phyloP scores from a whole-genome alignment of 1,140 invertebrate species.

The Drosophila sproati region DNA sequence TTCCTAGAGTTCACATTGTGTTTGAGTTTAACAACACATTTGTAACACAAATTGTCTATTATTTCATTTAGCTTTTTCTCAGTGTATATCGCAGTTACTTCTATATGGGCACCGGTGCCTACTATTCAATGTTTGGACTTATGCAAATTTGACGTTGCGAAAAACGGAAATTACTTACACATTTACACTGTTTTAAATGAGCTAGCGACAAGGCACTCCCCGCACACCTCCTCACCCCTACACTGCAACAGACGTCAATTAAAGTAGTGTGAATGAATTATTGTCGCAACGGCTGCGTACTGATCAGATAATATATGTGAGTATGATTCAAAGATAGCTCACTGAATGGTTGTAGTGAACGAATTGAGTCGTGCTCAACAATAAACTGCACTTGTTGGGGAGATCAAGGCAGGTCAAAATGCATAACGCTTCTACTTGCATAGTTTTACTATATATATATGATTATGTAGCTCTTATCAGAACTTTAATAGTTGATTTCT shows the following conservation, averaged over 20 bases:
- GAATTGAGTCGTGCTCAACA: constrained; percentile 34
- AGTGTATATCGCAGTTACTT: constrained; percentile 10
- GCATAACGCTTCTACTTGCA: neutral
- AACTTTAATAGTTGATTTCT: neutral
- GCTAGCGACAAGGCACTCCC: constrained; percentile 31
- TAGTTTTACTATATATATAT: neutral
- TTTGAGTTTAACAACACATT: too few relatives aligned
- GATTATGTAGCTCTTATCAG: neutral
- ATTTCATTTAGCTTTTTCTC: neutral
- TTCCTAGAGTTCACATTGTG: too few relatives aligned
- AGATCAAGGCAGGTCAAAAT: constrained; percentile 15
- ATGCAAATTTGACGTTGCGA: constrained; percentile 42
- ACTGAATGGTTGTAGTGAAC: constrained; percentile 39
- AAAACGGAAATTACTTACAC: constrained; percentile 81
- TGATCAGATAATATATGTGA: constrained; percentile 44
- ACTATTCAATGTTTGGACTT: constrained; percentile 17
- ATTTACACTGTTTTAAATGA: constrained; percentile 76
- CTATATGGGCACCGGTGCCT: neutral
- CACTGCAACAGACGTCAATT: constrained; percentile 1
- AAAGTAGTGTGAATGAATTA: constrained; percentile 38
- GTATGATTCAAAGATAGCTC: constrained; percentile 41
- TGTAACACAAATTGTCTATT: too few relatives aligned
- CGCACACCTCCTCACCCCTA: neutral
- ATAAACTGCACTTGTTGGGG: constrained; percentile 14
- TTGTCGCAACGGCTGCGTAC: constrained; percentile 30